Conservation (phyloP, 1,140 invertebrate species). For the Sipha flava region DNA sequence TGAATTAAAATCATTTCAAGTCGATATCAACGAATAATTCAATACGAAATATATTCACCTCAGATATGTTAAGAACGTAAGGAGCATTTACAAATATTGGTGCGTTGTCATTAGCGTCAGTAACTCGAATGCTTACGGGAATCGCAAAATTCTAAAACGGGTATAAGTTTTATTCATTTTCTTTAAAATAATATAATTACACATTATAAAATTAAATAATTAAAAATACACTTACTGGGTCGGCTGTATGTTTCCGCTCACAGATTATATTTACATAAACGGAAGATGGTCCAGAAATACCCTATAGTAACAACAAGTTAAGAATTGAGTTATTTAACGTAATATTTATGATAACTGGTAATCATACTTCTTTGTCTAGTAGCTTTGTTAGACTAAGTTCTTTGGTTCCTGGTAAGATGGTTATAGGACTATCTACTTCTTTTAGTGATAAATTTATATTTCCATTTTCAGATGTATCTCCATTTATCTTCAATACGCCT, state of each 20-base stretch:
- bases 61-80: constrained; percentile 72
- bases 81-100: constrained; percentile 73
- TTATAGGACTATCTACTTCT: constrained; percentile 67
- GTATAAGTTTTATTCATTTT: not conserved
- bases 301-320: constrained; percentile 43
- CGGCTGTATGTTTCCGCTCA: constrained; percentile 64
- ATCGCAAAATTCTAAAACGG: constrained; percentile 67
- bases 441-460: constrained; percentile 71
- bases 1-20: not conserved
- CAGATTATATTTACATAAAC: constrained; percentile 79
- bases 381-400: constrained; percentile 67
- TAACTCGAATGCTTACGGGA: constrained; percentile 82
- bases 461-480: constrained; percentile 62
- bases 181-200: not conserved
- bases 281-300: constrained; percentile 67
- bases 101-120: constrained; percentile 85
- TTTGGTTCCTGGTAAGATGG: constrained; percentile 64
- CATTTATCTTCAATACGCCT: constrained; percentile 65
- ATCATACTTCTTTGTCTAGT: constrained; percentile 64
- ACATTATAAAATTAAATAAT: not conserved
- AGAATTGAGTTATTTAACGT: not conserved
- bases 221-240: constrained; percentile 52
- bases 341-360: not conserved
- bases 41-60: constrained; percentile 47
- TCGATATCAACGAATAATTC: too few relatives aligned